A percentile compares a stretch with the other conserved stretches of the same genome.
phyloP scores from a whole-genome alignment of 2,113 vertebrate genomes.

The Gorsachius goisagi region DNA sequence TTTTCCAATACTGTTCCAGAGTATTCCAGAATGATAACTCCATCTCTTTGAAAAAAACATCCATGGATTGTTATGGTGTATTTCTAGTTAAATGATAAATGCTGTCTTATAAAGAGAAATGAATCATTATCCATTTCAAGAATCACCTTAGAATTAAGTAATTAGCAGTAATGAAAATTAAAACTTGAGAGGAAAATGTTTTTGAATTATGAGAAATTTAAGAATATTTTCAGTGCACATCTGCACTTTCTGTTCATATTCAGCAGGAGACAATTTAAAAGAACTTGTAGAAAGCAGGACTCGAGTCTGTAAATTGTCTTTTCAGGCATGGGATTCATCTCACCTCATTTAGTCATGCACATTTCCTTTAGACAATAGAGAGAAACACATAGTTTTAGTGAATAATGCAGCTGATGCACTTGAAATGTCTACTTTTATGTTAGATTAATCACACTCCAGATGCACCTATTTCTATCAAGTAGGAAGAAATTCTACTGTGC shows the following conservation, averaged over 20 bases:
- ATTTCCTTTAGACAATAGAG: background rate
- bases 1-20: background rate
- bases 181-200: background rate
- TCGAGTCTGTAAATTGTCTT: background rate
- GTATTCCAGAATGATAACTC: background rate
- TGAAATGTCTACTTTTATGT: background rate
- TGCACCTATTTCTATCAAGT: background rate
- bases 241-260: fast-evolving
- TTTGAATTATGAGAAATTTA: background rate
- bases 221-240: background rate
- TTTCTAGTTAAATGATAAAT: background rate
- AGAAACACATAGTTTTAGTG: background rate
- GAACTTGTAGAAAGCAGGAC: background rate
- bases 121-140: background rate
- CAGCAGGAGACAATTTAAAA: background rate
- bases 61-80: background rate
- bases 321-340: background rate
- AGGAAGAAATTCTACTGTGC: background rate
- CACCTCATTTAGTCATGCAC: background rate
- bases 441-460: background rate
- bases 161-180: background rate
- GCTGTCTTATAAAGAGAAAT: background rate
- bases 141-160: background rate
- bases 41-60: background rate
- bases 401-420: background rate